Conservation (phyloP, 2,113 vertebrate species). For the Empidonax traillii region DNA sequence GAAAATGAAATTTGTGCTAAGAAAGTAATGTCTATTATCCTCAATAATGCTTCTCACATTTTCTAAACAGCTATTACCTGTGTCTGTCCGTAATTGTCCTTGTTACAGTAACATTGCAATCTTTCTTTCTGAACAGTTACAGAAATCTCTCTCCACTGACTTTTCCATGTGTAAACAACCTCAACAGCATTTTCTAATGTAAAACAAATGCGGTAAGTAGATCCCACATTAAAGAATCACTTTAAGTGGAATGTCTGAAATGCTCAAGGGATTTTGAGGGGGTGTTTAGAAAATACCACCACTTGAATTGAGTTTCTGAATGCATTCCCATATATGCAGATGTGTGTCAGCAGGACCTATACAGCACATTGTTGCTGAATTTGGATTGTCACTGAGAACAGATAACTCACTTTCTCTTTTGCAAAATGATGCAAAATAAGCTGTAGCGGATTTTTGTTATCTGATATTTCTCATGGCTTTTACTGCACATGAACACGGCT, state of each 20-base stretch:
- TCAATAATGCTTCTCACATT: conserved; percentile 15
- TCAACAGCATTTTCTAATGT: conserved; percentile 19
- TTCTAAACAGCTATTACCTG: conserved; percentile 45
- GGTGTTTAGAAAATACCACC: neutral
- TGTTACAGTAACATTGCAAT: neutral
- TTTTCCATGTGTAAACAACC: conserved; percentile 48
- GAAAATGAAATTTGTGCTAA: neutral
- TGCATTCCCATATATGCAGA: neutral
- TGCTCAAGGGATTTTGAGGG: neutral
- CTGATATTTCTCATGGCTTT: neutral
- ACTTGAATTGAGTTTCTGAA: conserved; percentile 2
- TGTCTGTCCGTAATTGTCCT: conserved; percentile 20
- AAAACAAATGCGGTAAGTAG: conserved; percentile 7
- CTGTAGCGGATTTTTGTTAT: neutral
- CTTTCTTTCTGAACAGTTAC: conserved; percentile 10
- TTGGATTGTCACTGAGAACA: neutral
- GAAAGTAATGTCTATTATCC: conserved; percentile 10
- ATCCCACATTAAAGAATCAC: conserved; percentile 6
- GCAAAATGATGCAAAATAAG: neutral
- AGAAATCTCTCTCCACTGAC: conserved; percentile 11
- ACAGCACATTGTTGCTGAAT: neutral
- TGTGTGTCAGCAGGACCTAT: neutral
- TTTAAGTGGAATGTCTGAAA: conserved; percentile 11
- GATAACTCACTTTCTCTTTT: conserved; percentile 38
- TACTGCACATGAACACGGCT: neutral